Percentiles rank a stretch among this genome's conserved stretches.
Conservation (phyloP, 2,797 vertebrate species). For the Bradypodion ventrale region DNA sequence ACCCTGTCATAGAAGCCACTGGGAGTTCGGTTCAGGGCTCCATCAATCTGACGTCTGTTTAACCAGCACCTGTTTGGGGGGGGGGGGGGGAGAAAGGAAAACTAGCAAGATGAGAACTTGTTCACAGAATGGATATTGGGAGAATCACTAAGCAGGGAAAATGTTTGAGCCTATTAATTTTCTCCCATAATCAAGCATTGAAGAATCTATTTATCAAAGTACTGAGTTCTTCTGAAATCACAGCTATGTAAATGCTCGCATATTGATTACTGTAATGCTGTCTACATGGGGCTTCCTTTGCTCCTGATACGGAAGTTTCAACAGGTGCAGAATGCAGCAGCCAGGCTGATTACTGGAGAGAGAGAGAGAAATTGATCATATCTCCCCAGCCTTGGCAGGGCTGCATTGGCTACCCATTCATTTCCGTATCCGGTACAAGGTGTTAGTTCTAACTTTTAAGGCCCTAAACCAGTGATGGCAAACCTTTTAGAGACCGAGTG, state of each 20-base stretch:
- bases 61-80: conserved; percentile 95
- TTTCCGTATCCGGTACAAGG: too few species aligned
- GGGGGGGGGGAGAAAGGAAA: neutral
- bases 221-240: neutral
- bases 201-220: neutral
- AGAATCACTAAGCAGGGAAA: neutral
- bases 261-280: too few species aligned
- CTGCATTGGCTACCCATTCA: too few species aligned
- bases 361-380: too few species aligned
- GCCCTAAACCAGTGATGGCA: too few species aligned
- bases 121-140: neutral
- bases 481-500: too few species aligned
- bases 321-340: too few species aligned
- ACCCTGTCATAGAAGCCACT: conserved; percentile 93
- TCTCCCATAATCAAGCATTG: neutral
- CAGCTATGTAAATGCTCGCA: neutral
- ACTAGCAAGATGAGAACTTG: neutral
- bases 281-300: too few species aligned
- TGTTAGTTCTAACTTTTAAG: too few species aligned
- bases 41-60: conserved; percentile 92
- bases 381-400: too few species aligned
- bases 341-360: too few species aligned
- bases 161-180: neutral
- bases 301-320: too few species aligned
- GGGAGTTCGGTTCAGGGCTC: conserved; percentile 92